Percentiles rank a stretch among this genome's conserved stretches.
These are phyloP conservation scores for Neuroterus valhalla DNA, from an alignment of 1,140 invertebrate genomes.

Conservation along the genomic window DNA sequence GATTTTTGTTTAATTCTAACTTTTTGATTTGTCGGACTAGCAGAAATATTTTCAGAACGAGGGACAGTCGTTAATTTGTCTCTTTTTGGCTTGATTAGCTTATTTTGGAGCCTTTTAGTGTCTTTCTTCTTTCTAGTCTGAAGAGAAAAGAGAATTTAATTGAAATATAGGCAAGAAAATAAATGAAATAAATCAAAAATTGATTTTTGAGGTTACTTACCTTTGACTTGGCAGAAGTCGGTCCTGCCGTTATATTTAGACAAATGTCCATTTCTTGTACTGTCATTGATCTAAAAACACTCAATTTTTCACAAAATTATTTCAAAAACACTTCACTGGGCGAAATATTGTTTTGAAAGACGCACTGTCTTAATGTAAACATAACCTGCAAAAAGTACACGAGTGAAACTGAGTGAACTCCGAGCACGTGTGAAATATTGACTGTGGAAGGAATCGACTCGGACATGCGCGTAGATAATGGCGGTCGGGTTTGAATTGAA, in stretches of 20 bases:
- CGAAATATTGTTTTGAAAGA: conserved; percentile 6
- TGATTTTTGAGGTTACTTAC: conserved; percentile 34
- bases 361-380: not conserved
- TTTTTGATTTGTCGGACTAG: conserved; percentile 31
- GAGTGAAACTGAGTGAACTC: not conserved
- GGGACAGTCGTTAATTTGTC: not conserved
- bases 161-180: conserved; percentile 1
- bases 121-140: conserved; percentile 4
- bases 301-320: conserved; percentile 12
- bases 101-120: conserved; percentile 24
- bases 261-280: conserved; percentile 62
- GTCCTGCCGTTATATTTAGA: conserved; percentile 56
- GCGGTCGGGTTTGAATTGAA: no score
- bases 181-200: no score
- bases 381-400: conserved; percentile 46
- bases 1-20: conserved; percentile 69
- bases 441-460: conserved; percentile 23
- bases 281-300: conserved; percentile 44
- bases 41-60: not conserved
- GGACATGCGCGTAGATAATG: no score
- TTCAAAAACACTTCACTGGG: not conserved
- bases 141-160: not conserved
- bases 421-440: conserved; percentile 40
- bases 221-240: not conserved
- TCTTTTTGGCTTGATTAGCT: not conserved